Percentiles rank a stretch among this genome's conserved stretches.
Conservation (phyloP, 2,888 invertebrate species). For the Lampropteryx suffumata region DNA sequence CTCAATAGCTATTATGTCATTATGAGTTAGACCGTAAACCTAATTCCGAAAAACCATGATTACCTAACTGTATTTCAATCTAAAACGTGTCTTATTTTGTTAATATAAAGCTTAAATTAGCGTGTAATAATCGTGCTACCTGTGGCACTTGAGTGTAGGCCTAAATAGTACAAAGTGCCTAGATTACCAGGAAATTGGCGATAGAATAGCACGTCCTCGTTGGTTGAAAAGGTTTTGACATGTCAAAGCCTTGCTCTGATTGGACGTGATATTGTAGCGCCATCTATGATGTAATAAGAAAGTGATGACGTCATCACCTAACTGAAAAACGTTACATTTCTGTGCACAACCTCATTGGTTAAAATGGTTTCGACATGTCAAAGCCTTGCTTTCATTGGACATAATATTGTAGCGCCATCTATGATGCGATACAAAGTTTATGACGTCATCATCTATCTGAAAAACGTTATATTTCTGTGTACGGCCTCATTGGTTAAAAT, state of each 20-base stretch:
- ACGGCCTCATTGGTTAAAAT: neutral
- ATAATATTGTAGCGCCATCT: constrained; percentile 4
- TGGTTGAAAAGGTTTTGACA: neutral
- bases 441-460: no score
- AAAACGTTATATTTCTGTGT: no score
- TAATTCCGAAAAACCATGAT: no score
- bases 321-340: no score
- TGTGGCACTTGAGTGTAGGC: constrained; percentile 7
- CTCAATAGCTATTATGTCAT: no score
- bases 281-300: no score
- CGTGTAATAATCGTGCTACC: neutral
- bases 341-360: neutral
- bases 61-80: neutral
- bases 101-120: constrained; percentile 1
- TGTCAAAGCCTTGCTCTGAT: constrained; percentile 1
- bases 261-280: constrained; percentile 1
- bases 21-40: no score
- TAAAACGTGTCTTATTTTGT: constrained; percentile 1
- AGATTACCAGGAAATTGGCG: neutral
- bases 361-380: neutral
- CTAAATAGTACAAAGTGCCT: constrained; percentile 17
- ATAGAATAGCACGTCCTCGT: neutral
- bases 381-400: neutral
- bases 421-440: no score
- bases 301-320: no score